phyloP scores from a whole-genome alignment of 2,797 vertebrate species.

The Sandelia bainsii region DNA sequence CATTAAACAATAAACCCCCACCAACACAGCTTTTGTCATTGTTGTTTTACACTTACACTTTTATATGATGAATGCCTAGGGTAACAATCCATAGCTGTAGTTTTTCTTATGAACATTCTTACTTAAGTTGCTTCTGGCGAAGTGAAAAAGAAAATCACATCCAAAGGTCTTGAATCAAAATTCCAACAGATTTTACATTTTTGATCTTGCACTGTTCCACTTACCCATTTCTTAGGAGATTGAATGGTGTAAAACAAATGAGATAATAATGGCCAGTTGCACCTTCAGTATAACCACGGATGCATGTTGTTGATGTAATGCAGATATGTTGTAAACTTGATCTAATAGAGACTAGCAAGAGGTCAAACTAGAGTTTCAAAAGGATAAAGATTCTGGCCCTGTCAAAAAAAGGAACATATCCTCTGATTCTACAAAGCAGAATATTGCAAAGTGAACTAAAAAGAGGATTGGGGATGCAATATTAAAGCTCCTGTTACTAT shows the following conservation, averaged over 20 bases:
- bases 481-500: conserved; percentile 71
- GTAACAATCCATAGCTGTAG: neutral
- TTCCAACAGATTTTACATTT: neutral
- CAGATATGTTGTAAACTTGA: conserved; percentile 30
- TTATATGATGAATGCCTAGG: neutral
- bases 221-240: neutral
- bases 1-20: neutral
- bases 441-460: conserved; percentile 57
- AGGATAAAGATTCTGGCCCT: conserved; percentile 49
- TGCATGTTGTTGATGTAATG: conserved; percentile 18
- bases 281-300: conserved; percentile 7
- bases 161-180: neutral
- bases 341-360: conserved; percentile 25
- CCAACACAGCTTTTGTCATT: neutral
- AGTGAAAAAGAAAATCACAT: neutral
- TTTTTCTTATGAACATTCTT: neutral
- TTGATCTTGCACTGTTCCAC: neutral
- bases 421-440: conserved; percentile 66
- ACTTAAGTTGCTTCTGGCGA: neutral
- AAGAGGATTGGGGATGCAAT: conserved; percentile 46
- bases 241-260: neutral
- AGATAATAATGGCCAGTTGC: neutral
- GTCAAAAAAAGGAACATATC: conserved; percentile 54
- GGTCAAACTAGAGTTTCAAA: conserved; percentile 56
- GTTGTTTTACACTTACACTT: neutral